Evolutionary conservation across 2,113 vertebrate genomes (phyloP).

Genomic region (Chitala chitala): DNA sequence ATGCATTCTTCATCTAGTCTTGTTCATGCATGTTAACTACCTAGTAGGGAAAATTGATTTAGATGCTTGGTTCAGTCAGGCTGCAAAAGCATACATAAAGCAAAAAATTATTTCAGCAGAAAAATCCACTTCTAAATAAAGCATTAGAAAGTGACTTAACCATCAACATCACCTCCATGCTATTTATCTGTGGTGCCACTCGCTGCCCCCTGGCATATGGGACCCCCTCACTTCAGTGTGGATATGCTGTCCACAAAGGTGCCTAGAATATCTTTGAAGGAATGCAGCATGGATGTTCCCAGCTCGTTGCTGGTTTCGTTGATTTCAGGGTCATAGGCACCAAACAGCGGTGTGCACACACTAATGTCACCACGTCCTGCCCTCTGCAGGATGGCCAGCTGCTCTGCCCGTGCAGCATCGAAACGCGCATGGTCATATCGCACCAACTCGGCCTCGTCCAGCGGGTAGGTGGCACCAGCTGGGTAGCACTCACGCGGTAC

Average conservation of each 20-base stretch:
- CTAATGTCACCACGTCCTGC: slow-evolving; percentile 69
- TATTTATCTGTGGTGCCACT: no score
- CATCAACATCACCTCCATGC: no score
- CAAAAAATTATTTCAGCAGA: no score
- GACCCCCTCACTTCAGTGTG: slow-evolving; percentile 37
- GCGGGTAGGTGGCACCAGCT: slow-evolving; percentile 67
- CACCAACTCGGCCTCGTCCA: slow-evolving; percentile 67
- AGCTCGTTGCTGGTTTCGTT: slow-evolving; percentile 85
- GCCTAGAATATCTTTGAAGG: slow-evolving; percentile 75
- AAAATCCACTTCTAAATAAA: no score
- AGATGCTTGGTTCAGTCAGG: no score
- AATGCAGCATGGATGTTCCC: slow-evolving; percentile 72
- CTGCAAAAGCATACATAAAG: no score
- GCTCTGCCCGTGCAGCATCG: slow-evolving; percentile 59
- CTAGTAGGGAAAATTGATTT: no score
- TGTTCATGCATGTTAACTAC: no score
- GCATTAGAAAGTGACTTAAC: no score
- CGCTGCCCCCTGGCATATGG: slow-evolving; percentile 35
- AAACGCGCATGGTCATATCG: slow-evolving; percentile 74
- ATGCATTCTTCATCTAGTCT: no score
- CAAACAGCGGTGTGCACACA: slow-evolving; percentile 74
- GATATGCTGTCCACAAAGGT: slow-evolving; percentile 67
- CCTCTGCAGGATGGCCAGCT: slow-evolving; percentile 63
- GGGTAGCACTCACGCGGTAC: slow-evolving; percentile 89
- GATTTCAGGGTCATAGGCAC: slow-evolving; percentile 80